These are phyloP conservation scores for Glossosoma conforme DNA, from an alignment of 1,140 invertebrate species.

Conservation along the genomic window DNA sequence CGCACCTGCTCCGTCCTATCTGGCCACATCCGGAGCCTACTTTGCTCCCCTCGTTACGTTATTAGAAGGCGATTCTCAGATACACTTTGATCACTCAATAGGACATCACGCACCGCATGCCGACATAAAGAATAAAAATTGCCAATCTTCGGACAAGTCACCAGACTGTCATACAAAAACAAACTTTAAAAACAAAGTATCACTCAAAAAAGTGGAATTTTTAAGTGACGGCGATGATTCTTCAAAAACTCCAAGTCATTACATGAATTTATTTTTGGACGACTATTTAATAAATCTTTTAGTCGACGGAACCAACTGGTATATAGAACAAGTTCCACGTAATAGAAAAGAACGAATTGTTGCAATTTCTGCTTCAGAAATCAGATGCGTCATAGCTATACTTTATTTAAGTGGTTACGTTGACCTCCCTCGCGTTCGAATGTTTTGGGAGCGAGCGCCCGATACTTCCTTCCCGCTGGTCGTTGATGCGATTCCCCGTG, in stretches of 20 bases:
- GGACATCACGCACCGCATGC: too few relatives aligned
- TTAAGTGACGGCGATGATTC: not conserved
- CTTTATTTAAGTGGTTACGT: slow-evolving; percentile 27
- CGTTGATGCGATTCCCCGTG: slow-evolving; percentile 22
- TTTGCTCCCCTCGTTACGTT: too few relatives aligned
- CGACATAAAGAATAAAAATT: slow-evolving; percentile 2
- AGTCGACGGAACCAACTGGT: slow-evolving; percentile 25
- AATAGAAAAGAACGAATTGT: slow-evolving; percentile 22
- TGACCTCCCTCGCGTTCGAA: slow-evolving; percentile 22
- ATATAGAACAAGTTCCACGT: slow-evolving; percentile 11
- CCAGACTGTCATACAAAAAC: not conserved
- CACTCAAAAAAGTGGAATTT: not conserved
- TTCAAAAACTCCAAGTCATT: slow-evolving; percentile 11
- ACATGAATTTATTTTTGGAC: slow-evolving; percentile 20
- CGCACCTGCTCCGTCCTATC: too few relatives aligned
- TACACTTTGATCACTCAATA: too few relatives aligned
- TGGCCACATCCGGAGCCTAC: too few relatives aligned
- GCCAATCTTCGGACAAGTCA: slow-evolving; percentile 1
- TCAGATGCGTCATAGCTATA: slow-evolving; percentile 27
- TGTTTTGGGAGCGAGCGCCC: slow-evolving; percentile 28
- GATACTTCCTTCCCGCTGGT: slow-evolving; percentile 31
- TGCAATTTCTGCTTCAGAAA: slow-evolving; percentile 17
- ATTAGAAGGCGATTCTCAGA: too few relatives aligned
- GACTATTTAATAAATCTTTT: slow-evolving; percentile 18
- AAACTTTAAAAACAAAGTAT: slow-evolving; percentile 4